A percentile compares a stretch with the other conserved stretches of the same genome.
phyloP scores from a whole-genome alignment of 2,888 invertebrate genomes.

The Xylota sylvarum region DNA sequence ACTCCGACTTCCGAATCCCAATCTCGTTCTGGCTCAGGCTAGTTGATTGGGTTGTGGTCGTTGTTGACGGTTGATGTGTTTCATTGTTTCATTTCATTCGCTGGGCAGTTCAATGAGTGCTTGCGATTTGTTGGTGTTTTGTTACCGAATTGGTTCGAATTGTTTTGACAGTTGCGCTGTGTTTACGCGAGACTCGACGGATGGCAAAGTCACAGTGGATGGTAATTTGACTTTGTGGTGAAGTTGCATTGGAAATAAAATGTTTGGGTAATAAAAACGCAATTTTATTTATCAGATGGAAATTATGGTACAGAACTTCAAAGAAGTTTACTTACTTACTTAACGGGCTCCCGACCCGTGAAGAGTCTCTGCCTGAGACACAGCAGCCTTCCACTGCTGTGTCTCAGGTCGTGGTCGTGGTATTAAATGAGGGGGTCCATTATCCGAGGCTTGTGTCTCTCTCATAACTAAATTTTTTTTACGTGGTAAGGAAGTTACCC shows the following conservation, averaged over 20 bases:
- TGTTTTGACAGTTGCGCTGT: constrained; percentile 63
- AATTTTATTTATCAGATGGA: too few relatives aligned
- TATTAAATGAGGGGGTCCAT: too few relatives aligned
- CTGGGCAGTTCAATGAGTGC: background rate
- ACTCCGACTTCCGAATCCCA: constrained; percentile 59
- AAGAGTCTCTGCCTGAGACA: too few relatives aligned
- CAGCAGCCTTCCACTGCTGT: too few relatives aligned
- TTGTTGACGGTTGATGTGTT: constrained; percentile 70
- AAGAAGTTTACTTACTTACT: too few relatives aligned
- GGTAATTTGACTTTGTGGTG: background rate
- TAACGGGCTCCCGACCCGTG: too few relatives aligned
- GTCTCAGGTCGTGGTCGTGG: too few relatives aligned
- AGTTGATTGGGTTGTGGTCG: constrained; percentile 61
- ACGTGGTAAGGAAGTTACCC: too few relatives aligned
- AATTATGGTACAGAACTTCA: too few relatives aligned
- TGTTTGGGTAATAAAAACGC: too few relatives aligned
- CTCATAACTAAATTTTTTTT: too few relatives aligned
- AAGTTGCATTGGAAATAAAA: background rate
- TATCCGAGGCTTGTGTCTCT: too few relatives aligned
- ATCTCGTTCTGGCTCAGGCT: constrained; percentile 59
- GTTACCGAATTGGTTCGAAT: background rate
- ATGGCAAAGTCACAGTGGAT: background rate
- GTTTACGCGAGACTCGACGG: constrained; percentile 48
- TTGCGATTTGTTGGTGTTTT: constrained; percentile 59
- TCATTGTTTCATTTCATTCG: constrained; percentile 27